These are phyloP conservation scores for Rutpela maculata DNA, from an alignment of 2,888 invertebrate species.

Conservation along the genomic window DNA sequence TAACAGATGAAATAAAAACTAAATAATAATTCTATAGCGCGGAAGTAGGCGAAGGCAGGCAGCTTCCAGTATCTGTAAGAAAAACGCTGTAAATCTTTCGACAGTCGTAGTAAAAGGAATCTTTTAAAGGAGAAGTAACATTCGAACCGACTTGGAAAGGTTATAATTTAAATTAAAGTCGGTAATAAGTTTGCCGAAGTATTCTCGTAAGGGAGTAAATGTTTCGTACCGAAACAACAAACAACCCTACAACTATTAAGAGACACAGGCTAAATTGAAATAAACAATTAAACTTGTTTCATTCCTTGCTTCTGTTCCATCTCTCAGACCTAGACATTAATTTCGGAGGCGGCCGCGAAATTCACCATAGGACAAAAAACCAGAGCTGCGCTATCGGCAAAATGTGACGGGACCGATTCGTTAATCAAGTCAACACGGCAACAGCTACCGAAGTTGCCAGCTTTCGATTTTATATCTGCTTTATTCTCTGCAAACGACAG, in stretches of 20 bases:
- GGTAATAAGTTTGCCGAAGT: conserved; percentile 66
- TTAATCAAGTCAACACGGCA: too few relatives aligned
- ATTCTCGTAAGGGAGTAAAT: conserved; percentile 67
- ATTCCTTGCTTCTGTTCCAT: conserved; percentile 55
- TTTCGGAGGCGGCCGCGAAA: conserved; percentile 53
- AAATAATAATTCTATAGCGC: conserved; percentile 12
- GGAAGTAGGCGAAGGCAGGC: not conserved
- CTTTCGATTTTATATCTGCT: too few relatives aligned
- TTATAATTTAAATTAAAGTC: conserved; percentile 68
- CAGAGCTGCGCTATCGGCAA: not conserved
- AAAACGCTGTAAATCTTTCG: conserved; percentile 6
- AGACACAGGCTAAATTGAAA: conserved; percentile 66
- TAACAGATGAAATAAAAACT: conserved; percentile 1
- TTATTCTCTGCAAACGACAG: too few relatives aligned
- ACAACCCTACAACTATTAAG: conserved; percentile 66
- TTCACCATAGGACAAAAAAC: conserved; percentile 47
- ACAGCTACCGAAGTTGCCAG: too few relatives aligned
- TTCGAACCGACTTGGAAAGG: conserved; percentile 28
- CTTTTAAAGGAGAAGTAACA: conserved; percentile 22
- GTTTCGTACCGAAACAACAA: conserved; percentile 66
- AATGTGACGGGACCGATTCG: not conserved
- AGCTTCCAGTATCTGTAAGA: conserved; percentile 9
- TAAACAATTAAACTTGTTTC: conserved; percentile 67
- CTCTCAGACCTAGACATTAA: conserved; percentile 52
- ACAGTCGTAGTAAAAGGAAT: not conserved